Evolutionary conservation across 2,888 invertebrate genomes (phyloP).

Genomic region (Homarus gammarus): DNA sequence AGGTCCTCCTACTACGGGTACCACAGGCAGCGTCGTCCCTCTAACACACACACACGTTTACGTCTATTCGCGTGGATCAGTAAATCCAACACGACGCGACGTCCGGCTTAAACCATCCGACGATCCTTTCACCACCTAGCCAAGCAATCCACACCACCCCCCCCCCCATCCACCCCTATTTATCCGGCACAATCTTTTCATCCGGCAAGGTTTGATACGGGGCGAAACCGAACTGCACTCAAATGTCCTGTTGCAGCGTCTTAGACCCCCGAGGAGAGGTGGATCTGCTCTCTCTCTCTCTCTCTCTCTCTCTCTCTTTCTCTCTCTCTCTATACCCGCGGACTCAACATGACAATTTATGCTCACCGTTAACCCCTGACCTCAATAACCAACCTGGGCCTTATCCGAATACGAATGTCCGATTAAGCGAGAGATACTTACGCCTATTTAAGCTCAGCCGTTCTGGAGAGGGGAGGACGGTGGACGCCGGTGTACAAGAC

Average conservation of each 20-base stretch:
- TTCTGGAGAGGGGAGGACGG: neutral
- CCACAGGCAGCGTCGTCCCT: neutral
- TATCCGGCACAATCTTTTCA: neutral
- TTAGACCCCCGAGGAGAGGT: slow-evolving; percentile 15
- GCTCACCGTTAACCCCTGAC: slow-evolving; percentile 60
- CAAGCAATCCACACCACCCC: neutral
- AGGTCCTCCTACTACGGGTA: no score
- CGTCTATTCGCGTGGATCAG: neutral
- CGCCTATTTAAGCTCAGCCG: slow-evolving; percentile 41
- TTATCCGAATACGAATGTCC: slow-evolving; percentile 61
- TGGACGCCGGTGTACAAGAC: neutral
- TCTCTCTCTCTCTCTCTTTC: neutral
- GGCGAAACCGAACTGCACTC: slow-evolving; percentile 19
- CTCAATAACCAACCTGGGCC: slow-evolving; percentile 53
- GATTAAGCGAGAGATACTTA: slow-evolving; percentile 64
- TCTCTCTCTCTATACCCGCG: neutral
- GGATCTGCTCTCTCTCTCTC: slow-evolving; percentile 3
- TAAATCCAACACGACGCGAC: neutral
- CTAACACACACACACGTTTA: neutral
- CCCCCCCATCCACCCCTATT: neutral
- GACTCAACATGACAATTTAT: slow-evolving; percentile 59
- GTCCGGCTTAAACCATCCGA: neutral
- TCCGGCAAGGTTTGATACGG: neutral
- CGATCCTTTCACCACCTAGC: neutral
- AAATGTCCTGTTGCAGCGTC: no score